Base-by-base conservation (phyloP, 1,140 invertebrate genomes). In the Heterodera schachtii region DNA sequence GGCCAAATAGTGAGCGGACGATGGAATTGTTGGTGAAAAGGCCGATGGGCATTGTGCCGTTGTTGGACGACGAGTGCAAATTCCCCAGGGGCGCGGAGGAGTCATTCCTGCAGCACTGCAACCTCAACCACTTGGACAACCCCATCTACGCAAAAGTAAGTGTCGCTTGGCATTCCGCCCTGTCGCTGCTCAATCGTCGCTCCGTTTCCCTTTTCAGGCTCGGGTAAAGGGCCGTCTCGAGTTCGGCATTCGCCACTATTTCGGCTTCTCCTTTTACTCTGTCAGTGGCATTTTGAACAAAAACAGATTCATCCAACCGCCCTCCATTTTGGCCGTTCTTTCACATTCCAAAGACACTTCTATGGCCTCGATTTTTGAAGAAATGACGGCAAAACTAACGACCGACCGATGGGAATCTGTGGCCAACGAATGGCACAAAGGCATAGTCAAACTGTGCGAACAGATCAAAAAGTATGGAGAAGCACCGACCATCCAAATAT, bases 121-220 rank as follows among this genome's bases (percentile, higher is more conserved):
- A 85, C 66, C n/a, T 84, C 6, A 84, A 84, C 80, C 76, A 84
- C 46, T 44, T 84, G 16, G 83, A 84, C 64, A 84, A 84, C n/a
- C 52, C 52, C 60, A 60, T 81, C 57, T 84, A 85, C 47, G 49
- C 52, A n/a, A 84, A 84, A 66, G 69, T 71, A 19, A 52, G 49
- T 52, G 0, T 31, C 6, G 6, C 49, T 52, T 52, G 11, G 6
- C 19, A 52, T 52, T 8, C 49, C 49, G 6, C 49, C 47, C 49
- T 11, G 6, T 11, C 49, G 6, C 49, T 11, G 6, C 49, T 11
- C 49, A 52, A 8, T 52, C 49, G 2, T 52, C 6, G 11, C 4
- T 71, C 31, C 31, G 69, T 3, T 71, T 6, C 6, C 31, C 31
- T 6, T 43, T 13, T 4, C 21, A 71, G 69, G 57, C 83, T n/a